Evolutionary conservation across 2,113 vertebrate species (phyloP).

Genomic region (Pterocles orientalis): DNA sequence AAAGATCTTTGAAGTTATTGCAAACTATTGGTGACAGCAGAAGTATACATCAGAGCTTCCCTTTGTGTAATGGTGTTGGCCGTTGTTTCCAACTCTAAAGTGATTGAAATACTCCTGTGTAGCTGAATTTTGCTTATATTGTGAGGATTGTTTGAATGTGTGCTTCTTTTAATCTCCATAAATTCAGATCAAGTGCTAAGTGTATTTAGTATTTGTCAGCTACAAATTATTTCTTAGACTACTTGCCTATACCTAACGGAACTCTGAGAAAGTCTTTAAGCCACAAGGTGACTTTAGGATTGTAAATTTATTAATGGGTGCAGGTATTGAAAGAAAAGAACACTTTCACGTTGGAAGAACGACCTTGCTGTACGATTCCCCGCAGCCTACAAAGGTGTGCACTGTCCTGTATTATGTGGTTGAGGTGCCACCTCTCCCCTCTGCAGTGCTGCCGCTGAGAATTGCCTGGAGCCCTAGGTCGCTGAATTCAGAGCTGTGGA

Average conservation of each 20-base stretch:
- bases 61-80: not conserved
- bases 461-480: not conserved
- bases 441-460: not conserved
- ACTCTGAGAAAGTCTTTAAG: not conserved
- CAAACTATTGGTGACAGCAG: not conserved
- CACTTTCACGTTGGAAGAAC: not conserved
- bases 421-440: not conserved
- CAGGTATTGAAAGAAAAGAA: not conserved
- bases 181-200: not conserved
- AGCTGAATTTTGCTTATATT: not conserved
- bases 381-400: accelerated
- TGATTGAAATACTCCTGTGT: not conserved
- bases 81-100: not conserved
- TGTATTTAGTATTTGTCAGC: not conserved
- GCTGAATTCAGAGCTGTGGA: not conserved
- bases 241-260: not conserved
- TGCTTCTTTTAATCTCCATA: not conserved
- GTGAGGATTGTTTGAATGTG: not conserved
- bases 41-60: not conserved
- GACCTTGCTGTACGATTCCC: not conserved
- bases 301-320: not conserved
- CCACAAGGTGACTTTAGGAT: not conserved
- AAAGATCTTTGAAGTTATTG: not conserved
- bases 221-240: not conserved
- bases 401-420: no score